These are phyloP conservation scores for Caenorhabditis sp. DNA, from an alignment of 2,888 invertebrate species.

Conservation along the genomic window DNA sequence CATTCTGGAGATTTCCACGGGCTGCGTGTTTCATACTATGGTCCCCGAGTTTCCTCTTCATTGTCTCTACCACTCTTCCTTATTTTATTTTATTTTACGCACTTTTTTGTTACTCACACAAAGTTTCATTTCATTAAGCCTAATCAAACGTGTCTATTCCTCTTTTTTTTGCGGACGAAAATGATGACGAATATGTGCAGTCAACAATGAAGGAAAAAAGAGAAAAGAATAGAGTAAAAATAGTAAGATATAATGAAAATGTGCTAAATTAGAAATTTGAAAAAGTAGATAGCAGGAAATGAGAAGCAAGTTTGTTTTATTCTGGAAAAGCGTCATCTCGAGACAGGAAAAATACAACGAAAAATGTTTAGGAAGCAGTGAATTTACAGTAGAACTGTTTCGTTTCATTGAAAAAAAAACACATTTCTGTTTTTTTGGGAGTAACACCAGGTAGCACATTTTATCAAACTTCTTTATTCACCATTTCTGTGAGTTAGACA, in stretches of 20 bases:
- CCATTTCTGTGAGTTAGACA: too few species aligned
- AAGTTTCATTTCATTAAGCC: constrained; percentile 38
- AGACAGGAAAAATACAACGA: too few species aligned
- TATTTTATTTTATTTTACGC: neutral
- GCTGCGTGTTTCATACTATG: too few species aligned
- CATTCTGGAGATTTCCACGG: too few species aligned
- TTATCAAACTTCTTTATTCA: too few species aligned
- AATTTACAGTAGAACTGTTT: too few species aligned
- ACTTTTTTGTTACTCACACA: neutral
- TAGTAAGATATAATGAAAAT: constrained; percentile 1
- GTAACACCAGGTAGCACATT: too few species aligned
- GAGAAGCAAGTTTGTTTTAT: too few species aligned
- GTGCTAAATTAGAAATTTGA: neutral
- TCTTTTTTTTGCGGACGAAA: neutral
- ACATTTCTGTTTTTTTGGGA: too few species aligned
- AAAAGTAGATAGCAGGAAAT: neutral
- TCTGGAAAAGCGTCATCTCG: too few species aligned
- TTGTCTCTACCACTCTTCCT: neutral
- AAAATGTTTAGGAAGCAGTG: too few species aligned
- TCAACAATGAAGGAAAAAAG: neutral
- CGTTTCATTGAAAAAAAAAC: too few species aligned
- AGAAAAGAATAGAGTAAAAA: neutral
- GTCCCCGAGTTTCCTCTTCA: neutral
- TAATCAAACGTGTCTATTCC: constrained; percentile 28
- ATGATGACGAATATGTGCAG: neutral